Conservation (phyloP, 2,888 invertebrate species). For the Encarsia formosa region DNA sequence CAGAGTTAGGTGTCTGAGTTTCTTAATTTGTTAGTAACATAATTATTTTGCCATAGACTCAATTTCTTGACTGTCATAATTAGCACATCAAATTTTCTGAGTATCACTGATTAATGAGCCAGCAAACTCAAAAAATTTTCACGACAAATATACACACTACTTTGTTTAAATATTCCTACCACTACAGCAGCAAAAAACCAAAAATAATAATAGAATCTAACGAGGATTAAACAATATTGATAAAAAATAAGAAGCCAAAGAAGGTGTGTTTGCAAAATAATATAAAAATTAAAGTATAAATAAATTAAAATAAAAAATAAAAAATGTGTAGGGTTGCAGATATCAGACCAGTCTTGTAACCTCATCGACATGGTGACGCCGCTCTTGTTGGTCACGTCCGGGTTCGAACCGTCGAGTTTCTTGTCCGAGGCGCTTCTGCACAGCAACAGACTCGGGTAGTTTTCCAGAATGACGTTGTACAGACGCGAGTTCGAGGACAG, state of each 20-base stretch:
- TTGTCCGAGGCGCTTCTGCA: conserved; percentile 65
- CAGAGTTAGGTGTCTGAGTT: no score
- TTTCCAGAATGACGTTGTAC: conserved; percentile 68
- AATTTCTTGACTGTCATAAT: no score
- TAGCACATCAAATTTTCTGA: no score
- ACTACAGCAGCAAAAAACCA: no score
- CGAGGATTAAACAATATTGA: not conserved
- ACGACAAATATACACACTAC: not conserved
- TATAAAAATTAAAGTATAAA: no score
- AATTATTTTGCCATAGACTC: no score
- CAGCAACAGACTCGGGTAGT: conserved; percentile 66
- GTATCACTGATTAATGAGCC: no score
- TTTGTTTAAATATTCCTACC: not conserved
- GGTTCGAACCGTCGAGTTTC: conserved; percentile 51
- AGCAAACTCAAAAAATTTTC: no score
- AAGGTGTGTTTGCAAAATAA: no score
- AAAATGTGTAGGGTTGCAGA: conserved; percentile 35
- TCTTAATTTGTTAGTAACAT: no score
- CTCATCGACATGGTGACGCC: conserved; percentile 63
- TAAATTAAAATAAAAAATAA: conserved; percentile 16
- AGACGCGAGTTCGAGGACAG: conserved; percentile 62
- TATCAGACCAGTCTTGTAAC: conserved; percentile 41
- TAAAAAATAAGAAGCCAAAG: no score
- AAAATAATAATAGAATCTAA: not conserved
- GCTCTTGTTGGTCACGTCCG: conserved; percentile 52